Conservation (phyloP, 2,797 vertebrate genomes). For the Bovichtus variegatus region DNA sequence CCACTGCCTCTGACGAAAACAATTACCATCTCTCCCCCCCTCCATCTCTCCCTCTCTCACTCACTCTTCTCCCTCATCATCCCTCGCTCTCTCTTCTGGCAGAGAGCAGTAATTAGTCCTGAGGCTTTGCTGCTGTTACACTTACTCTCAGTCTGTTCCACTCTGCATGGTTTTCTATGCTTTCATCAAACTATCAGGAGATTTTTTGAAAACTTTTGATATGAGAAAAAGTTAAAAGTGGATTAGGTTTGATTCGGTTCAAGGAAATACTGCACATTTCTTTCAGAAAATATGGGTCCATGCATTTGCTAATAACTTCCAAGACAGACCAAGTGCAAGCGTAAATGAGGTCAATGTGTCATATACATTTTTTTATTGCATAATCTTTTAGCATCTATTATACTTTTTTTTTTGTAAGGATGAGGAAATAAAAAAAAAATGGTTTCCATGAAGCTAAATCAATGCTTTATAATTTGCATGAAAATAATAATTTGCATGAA, state of each 20-base stretch:
- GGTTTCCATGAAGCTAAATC: slow-evolving; percentile 57
- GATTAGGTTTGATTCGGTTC: not conserved
- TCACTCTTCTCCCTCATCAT: slow-evolving; percentile 47
- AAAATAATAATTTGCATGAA: slow-evolving; percentile 77
- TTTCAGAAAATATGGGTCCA: not conserved
- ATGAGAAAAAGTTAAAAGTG: not conserved
- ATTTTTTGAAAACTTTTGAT: slow-evolving; percentile 7
- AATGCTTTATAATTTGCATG: slow-evolving; percentile 64
- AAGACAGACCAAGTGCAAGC: not conserved
- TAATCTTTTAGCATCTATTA: slow-evolving; percentile 17
- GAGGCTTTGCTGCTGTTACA: slow-evolving; percentile 42
- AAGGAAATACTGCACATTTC: not conserved
- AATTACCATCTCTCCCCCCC: slow-evolving; percentile 91
- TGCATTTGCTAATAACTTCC: not conserved
- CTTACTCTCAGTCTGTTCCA: slow-evolving; percentile 17
- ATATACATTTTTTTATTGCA: slow-evolving; percentile 1
- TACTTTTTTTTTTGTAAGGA: not conserved
- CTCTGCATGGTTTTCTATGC: not conserved
- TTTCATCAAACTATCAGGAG: slow-evolving; percentile 7
- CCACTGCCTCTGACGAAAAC: slow-evolving; percentile 98
- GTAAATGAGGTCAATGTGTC: slow-evolving; percentile 21
- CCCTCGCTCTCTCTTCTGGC: slow-evolving; percentile 74
- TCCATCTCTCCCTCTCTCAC: slow-evolving; percentile 32
- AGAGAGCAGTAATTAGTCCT: slow-evolving; percentile 79
- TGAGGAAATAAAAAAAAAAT: slow-evolving; percentile 30